phyloP scores from a whole-genome alignment of 2,888 invertebrate genomes.

The Trachelus stipa region DNA sequence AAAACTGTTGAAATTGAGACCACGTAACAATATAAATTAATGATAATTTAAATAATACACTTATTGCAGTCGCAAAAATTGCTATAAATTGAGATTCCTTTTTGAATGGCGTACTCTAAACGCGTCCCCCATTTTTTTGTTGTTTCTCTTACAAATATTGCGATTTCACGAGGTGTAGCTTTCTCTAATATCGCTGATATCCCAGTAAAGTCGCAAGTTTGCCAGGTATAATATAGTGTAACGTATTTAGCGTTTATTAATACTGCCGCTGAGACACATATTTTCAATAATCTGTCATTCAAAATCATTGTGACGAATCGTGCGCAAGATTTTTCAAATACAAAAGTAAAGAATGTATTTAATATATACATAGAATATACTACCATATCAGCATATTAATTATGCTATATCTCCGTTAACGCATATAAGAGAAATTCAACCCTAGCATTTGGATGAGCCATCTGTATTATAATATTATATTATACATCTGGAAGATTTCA shows the following conservation, averaged over 20 bases:
- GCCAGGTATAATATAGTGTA: too few relatives aligned
- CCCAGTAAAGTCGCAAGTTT: too few relatives aligned
- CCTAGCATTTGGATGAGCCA: too few relatives aligned
- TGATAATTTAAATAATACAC: not conserved
- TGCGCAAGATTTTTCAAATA: not conserved
- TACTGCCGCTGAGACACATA: not conserved
- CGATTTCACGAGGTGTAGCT: too few relatives aligned
- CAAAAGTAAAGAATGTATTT: not conserved
- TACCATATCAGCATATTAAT: not conserved
- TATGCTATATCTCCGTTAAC: not conserved
- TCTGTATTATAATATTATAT: not conserved
- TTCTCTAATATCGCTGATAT: too few relatives aligned
- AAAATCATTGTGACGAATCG: too few relatives aligned
- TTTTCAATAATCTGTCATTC: not conserved
- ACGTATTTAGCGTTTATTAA: too few relatives aligned
- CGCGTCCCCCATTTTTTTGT: too few relatives aligned
- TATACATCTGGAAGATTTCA: not conserved
- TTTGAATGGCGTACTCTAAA: too few relatives aligned
- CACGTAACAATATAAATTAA: not conserved
- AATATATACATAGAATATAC: not conserved
- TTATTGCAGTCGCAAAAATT: not conserved
- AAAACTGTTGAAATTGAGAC: not conserved
- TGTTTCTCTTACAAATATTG: too few relatives aligned
- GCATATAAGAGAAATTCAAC: too few relatives aligned
- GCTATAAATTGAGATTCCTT: too few relatives aligned